Evolutionary conservation across 64 coral and sea anemone species (phyloP), one percentile per base, ranked within the genome.

Genomic region (Porites australiensis): DNA sequence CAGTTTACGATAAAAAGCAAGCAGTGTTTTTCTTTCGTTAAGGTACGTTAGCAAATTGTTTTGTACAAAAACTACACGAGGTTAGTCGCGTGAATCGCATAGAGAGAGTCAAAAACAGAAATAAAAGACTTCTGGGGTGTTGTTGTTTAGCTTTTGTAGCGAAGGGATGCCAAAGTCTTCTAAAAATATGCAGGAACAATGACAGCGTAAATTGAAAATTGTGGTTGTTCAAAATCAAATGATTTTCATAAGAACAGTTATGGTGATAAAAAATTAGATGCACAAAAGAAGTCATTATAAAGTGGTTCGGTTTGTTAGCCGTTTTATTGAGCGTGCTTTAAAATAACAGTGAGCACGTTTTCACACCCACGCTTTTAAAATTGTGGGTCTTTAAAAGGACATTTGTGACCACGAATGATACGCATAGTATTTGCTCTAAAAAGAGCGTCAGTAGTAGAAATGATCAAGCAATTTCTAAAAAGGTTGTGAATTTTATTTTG

Each of bases 31-130:
- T 90, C 71, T 90, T 52, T 82, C 59, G 69, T 87, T 69, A 43
- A 93, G 61, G 62, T 90, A 73, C 82, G 63, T 70, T 62, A 60
- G 89, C 77, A 87, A 79, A 50, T 79, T 87, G 22, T 78, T 93
- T 77, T 59, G 72, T 87, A 77, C 64, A 83, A 79, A 46, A 78
- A 22, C 8, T 51, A 78, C 75, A 78, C 75, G 19, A 11, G 75
- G 50, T 55, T 50, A 11, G 51, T 55, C 50, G 75, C 75, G 75
- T 78, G 75, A 20, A 22, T 57, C 19, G 22, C 6, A 78, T 48
- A 51, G 51, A 70, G 51, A 70, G 23, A 77, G 19, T 51, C 51
- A 78, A 78, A 11, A 78, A 55, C 62, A 64, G 18, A 4, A 64
- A 14, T 64, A 64, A 78, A 15, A n/a, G 18, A 0, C 27, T 37